Conservation (phyloP, 2,113 vertebrate genomes). For the Otus sunia region DNA sequence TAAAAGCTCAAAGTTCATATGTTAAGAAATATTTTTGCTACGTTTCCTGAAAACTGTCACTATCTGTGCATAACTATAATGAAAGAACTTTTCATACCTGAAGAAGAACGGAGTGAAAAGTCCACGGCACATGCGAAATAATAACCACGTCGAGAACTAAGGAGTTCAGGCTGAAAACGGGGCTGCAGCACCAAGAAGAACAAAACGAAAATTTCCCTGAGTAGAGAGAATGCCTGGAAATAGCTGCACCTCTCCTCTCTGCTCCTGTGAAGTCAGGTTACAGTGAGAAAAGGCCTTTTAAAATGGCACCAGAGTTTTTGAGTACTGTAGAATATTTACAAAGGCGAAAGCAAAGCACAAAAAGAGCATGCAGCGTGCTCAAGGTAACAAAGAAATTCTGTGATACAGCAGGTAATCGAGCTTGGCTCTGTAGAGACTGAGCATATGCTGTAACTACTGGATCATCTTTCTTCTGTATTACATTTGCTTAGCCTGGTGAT, state of each 20-base stretch:
- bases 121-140: not conserved
- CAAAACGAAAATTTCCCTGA: not conserved
- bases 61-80: not conserved
- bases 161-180: not conserved
- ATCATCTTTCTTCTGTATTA: slow-evolving; percentile 52
- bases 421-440: not conserved
- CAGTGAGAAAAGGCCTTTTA: not conserved
- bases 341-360: not conserved
- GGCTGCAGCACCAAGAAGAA: not conserved
- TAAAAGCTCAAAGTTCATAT: not conserved
- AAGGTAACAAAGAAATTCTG: slow-evolving; percentile 55
- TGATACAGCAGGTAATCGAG: slow-evolving; percentile 47
- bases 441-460: slow-evolving; percentile 45
- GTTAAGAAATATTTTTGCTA: not conserved
- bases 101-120: not conserved
- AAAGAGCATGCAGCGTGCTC: not conserved
- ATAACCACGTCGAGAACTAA: not conserved
- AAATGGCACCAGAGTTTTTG: not conserved
- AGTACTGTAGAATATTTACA: not conserved
- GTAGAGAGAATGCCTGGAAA: slow-evolving; percentile 7
- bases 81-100: not conserved
- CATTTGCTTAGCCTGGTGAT: slow-evolving; percentile 6
- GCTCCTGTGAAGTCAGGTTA: slow-evolving; percentile 3
- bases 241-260: not conserved
- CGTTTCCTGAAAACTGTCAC: not conserved